Evolutionary conservation across 2,888 invertebrate species (phyloP).

Genomic region (Drosophila fulvimacula): DNA sequence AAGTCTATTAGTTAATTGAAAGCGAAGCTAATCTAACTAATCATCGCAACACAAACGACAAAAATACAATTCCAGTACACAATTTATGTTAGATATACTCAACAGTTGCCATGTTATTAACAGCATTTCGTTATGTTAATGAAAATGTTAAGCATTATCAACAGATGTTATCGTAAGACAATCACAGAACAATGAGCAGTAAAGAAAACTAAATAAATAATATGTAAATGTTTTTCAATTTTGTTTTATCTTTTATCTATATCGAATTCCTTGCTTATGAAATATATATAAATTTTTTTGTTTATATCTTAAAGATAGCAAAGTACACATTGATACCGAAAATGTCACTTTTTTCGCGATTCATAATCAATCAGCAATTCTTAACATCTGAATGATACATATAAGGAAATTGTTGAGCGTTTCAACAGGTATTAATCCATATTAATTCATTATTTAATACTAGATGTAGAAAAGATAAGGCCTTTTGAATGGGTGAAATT

Average conservation of each 20-base stretch:
- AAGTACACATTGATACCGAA: background rate
- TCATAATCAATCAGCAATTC: background rate
- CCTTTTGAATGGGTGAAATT: background rate
- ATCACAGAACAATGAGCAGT: background rate
- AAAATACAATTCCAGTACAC: background rate
- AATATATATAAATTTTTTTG: too few relatives aligned
- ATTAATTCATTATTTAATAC: too few relatives aligned
- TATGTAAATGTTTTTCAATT: background rate
- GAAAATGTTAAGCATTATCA: background rate
- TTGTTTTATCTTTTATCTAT: too few relatives aligned
- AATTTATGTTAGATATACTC: conserved; percentile 2
- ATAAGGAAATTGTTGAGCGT: background rate
- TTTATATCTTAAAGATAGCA: too few relatives aligned
- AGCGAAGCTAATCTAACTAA: background rate
- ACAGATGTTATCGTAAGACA: background rate
- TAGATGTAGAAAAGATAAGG: too few relatives aligned
- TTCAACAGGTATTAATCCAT: background rate
- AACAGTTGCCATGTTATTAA: background rate
- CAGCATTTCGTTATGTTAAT: conserved; percentile 12
- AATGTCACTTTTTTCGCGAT: background rate
- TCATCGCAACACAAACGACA: background rate
- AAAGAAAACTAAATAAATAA: background rate
- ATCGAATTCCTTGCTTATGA: too few relatives aligned
- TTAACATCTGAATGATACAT: background rate
- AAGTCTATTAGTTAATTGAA: conserved; percentile 1